Evolutionary conservation across 2,888 invertebrate species (phyloP), one percentile per base, ranked within the genome.

Genomic region (Caenorhabditis uteleia): DNA sequence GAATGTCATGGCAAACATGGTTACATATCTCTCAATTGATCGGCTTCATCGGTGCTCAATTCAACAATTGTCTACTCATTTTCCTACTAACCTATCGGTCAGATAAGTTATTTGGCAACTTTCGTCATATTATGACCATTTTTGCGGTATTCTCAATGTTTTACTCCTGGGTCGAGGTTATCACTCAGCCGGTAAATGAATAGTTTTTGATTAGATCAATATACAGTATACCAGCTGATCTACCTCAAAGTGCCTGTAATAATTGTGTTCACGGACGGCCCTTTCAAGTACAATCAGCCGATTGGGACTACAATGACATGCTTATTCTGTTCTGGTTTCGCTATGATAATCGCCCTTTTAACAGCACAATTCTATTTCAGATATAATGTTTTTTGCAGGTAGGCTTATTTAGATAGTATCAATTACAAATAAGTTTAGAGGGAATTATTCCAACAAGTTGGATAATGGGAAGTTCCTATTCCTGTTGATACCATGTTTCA

Each of bases 271-370:
- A 26, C 51, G 36, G 47, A 58, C 18, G 31, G 51, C n/a, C 46
- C 51, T 0, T 29, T 58, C 7, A 36, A 38, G 12, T 51, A 34
- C 21, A 7, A 44, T 3, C 46, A 34, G 5, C 6, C 12, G 4
- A 26, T 42, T 20, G 58, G 58, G n/a, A 45, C 50, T 18, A 21
- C 40, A 5, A 25, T 58, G 2, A 45, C 45, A 1, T 51, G 59
- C 21, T 38, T 59, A 23, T 59, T 51, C 27, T 59, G 59, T 31
- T 42, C 47, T 14, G 51, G 47, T 4, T 59, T 59, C 16, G 59
- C 59, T n/a, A 23, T 51, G 1, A 34, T 34, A 21, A 59, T 59
- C n/a, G 33, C 59, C 12, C 46, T 59, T 12, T 42, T 59, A 0
- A 47, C 50, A 4, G 46, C 59, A 31, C 59, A 59, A 26, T 59